phyloP scores from a whole-genome alignment of 2,113 vertebrate genomes.

The Spermophilus dauricus region DNA sequence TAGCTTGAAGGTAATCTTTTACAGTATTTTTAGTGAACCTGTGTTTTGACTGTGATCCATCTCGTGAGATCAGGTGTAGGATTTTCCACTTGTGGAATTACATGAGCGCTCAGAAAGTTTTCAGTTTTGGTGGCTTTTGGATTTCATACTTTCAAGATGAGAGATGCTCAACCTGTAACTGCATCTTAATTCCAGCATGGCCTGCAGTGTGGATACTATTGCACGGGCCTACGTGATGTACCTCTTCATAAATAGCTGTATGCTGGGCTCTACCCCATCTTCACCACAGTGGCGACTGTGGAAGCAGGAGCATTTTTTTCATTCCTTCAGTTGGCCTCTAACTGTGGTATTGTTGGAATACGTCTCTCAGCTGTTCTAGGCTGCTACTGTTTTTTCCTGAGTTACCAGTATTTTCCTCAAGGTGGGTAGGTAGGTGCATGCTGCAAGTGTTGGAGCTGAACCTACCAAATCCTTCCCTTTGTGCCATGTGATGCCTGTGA shows the following conservation, averaged over 20 bases:
- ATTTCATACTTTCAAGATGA: not conserved
- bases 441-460: not conserved
- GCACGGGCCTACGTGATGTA: rapidly evolving
- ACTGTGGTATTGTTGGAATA: not conserved
- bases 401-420: not conserved
- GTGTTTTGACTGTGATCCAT: not conserved
- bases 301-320: not conserved
- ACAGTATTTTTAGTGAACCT: not conserved
- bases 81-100: not conserved
- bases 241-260: not conserved
- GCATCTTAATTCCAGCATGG: not conserved
- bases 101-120: not conserved
- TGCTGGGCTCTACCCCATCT: not conserved
- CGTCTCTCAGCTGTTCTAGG: not conserved
- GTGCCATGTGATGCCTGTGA: not conserved
- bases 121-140: not conserved
- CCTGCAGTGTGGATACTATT: not conserved
- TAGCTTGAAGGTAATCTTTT: not conserved
- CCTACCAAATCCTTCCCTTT: not conserved
- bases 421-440: not conserved
- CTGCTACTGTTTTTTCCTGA: not conserved
- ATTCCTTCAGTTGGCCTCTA: too few species aligned
- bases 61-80: not conserved
- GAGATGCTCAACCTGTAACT: not conserved
- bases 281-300: rapidly evolving